Evolutionary conservation across 2,888 invertebrate species (phyloP), one percentile per base, ranked within the genome.

Genomic region (Muscina levida): DNA sequence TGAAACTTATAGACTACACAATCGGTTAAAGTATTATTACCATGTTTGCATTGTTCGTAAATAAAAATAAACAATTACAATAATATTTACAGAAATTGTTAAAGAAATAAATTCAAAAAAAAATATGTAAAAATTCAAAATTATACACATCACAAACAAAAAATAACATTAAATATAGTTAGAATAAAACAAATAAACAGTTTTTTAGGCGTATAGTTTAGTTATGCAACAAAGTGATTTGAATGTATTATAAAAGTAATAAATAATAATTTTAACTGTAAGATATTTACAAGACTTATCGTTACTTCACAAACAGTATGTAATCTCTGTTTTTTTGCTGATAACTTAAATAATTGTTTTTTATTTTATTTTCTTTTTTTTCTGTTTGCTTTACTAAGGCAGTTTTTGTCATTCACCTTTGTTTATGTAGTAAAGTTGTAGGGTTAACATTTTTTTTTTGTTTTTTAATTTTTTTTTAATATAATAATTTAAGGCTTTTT

Each of bases 11-110:
- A 59, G 15, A 8, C 53, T 65, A 65, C 13, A 44, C 67, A 44
- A 53, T 56, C 56, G 37, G 24, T 67, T 74, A 74, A 74, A 74
- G 73, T 73, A 66, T 73, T 73, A 73, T 73, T 73, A 73, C 73
- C 73, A 73, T 56, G 65, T 66, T 73, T 44, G 66, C 73, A 66
- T 73, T 66, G 42, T 53, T 46, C 15, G 26, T 15, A 19, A 53
- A 39, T 37, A 57, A 67, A n/a, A 11, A 74, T 74, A 66, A 73
- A 73, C 57, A 74, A 67, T 57, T 66, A 17, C 10, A 44, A 67
- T 42, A 73, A 66, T 73, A 73, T 73, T 57, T 74, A 74, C 66
- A 73, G 46, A 57, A 19, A n/a, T n/a, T n/a, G n/a, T n/a, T n/a
- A n/a, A 67, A 44, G 10, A 57, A 57, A 57, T 37, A 22, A n/a